A percentile compares a stretch with the other conserved stretches of the same genome.
These are phyloP conservation scores for Lasius platythorax DNA, from an alignment of 2,888 invertebrate species.

Conservation along the genomic window DNA sequence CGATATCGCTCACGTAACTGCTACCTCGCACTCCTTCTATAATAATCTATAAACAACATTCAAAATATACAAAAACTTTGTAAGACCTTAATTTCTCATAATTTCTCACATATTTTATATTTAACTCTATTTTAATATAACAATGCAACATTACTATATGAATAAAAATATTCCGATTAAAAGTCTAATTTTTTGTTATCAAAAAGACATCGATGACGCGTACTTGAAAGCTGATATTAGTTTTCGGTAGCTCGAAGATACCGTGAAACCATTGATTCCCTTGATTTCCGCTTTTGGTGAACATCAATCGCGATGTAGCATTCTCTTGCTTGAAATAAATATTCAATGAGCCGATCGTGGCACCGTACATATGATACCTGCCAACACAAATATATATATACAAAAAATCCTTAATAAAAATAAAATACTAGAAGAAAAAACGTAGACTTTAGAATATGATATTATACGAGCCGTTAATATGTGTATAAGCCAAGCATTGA, in stretches of 20 bases:
- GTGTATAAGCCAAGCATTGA: background rate
- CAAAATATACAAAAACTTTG: background rate
- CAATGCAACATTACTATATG: background rate
- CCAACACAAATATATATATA: slow-evolving; percentile 81
- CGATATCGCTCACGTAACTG: slow-evolving; percentile 91
- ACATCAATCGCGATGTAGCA: slow-evolving; percentile 87
- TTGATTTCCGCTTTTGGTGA: slow-evolving; percentile 89
- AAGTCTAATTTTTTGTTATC: background rate
- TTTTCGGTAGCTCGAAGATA: slow-evolving; percentile 85
- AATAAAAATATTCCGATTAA: background rate
- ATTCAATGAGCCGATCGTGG: slow-evolving; percentile 87
- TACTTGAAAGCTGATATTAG: slow-evolving; percentile 84
- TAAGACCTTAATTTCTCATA: background rate
- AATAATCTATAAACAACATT: slow-evolving; percentile 88
- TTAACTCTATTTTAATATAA: background rate
- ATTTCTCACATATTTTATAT: background rate
- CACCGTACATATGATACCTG: slow-evolving; percentile 94
- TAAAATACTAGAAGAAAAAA: background rate
- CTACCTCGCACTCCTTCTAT: slow-evolving; percentile 91
- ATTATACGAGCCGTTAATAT: background rate
- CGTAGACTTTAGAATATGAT: background rate
- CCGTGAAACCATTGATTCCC: slow-evolving; percentile 90
- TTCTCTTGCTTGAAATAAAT: slow-evolving; percentile 87
- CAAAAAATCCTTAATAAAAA: background rate
- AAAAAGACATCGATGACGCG: background rate